phyloP scores from a whole-genome alignment of 2,888 invertebrate species.

The Sphaerophoria rueppellii region DNA sequence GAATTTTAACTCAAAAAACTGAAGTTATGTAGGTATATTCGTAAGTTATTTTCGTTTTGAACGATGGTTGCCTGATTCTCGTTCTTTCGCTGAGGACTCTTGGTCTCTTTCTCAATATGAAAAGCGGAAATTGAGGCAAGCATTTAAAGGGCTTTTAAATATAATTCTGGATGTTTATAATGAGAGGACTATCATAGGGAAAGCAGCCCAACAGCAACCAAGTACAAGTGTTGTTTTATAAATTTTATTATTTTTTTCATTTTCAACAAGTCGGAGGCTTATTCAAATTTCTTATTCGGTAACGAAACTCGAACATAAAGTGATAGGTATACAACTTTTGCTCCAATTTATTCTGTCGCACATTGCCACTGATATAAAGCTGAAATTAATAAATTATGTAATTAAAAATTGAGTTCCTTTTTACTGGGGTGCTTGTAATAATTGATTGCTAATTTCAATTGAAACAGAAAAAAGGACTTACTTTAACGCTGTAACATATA shows the following conservation, averaged over 20 bases:
- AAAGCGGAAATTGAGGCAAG: constrained; percentile 70
- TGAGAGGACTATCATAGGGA: constrained; percentile 60
- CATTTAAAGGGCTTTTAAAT: constrained; percentile 68
- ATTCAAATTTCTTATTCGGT: constrained; percentile 60
- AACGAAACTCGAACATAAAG: constrained; percentile 64
- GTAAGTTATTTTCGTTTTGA: constrained; percentile 12
- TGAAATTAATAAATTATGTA: constrained; percentile 39
- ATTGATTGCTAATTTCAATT: constrained; percentile 64
- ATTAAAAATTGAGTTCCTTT: constrained; percentile 57
- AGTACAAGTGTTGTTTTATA: constrained; percentile 23
- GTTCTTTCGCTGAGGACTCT: background rate
- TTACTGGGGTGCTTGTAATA: constrained; percentile 53
- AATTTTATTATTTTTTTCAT: constrained; percentile 18
- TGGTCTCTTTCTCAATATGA: background rate
- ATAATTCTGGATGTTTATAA: constrained; percentile 72
- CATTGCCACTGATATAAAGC: constrained; percentile 15
- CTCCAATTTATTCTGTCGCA: too few species aligned
- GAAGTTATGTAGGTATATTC: constrained; percentile 22
- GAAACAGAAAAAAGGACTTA: constrained; percentile 22
- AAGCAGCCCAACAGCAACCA: constrained; percentile 52
- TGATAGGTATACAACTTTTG: constrained; percentile 33
- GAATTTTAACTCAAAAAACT: constrained; percentile 22
- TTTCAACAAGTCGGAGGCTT: constrained; percentile 38
- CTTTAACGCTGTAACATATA: background rate
- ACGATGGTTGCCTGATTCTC: constrained; percentile 5